phyloP scores from a whole-genome alignment of 2,797 vertebrate genomes.

The Sparidentex hasta region DNA sequence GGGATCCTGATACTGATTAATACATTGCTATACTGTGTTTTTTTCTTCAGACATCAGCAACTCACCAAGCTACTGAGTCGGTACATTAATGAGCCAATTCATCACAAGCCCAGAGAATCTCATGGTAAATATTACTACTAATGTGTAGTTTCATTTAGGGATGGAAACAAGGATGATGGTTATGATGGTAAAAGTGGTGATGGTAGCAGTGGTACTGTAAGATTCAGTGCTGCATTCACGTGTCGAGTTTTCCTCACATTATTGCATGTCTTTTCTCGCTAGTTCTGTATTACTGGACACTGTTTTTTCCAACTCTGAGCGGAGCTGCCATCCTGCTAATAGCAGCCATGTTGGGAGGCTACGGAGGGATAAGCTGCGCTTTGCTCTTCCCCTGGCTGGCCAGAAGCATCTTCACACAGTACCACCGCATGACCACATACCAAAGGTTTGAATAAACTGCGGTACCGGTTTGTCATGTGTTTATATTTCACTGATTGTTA shows the following conservation, averaged over 20 bases:
- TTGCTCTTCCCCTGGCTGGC: slow-evolving; percentile 87
- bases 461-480: background rate
- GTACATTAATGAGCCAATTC: slow-evolving; percentile 78
- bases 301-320: slow-evolving; percentile 83
- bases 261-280: slow-evolving; percentile 19
- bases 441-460: slow-evolving; percentile 80
- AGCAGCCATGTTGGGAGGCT: slow-evolving; percentile 81
- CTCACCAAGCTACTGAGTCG: slow-evolving; percentile 83
- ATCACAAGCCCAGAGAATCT: slow-evolving; percentile 84
- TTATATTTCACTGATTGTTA: slow-evolving; percentile 17
- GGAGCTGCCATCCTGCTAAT: slow-evolving; percentile 83
- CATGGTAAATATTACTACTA: slow-evolving; percentile 71
- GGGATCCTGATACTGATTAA: slow-evolving; percentile 58
- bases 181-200: background rate
- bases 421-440: slow-evolving; percentile 86
- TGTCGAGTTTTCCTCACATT: background rate
- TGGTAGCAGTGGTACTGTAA: background rate
- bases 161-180: slow-evolving; percentile 4
- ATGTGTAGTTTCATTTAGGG: background rate
- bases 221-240: background rate
- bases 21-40: slow-evolving; percentile 47
- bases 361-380: slow-evolving; percentile 81
- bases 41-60: slow-evolving; percentile 85
- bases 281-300: slow-evolving; percentile 87
- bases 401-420: slow-evolving; percentile 86